Evolutionary conservation across 2,113 vertebrate species (phyloP).

Genomic region (Aphelocoma coerulescens): DNA sequence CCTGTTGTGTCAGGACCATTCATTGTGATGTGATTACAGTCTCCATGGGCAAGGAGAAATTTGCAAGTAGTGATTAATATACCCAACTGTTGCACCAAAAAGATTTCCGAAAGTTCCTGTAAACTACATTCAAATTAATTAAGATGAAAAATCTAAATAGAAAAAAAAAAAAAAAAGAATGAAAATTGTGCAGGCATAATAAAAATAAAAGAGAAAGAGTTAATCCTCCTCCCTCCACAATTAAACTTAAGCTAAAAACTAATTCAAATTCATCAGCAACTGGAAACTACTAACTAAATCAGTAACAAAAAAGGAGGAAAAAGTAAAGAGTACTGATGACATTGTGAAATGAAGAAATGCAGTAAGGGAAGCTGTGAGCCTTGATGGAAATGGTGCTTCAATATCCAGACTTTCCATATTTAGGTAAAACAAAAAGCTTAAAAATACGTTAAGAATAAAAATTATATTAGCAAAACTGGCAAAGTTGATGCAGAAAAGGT

Average conservation of each 20-base stretch:
- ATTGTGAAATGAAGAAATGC: neutral
- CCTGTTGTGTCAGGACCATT: neutral
- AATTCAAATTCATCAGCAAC: neutral
- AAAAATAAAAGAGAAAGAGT: neutral
- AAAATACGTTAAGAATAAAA: neutral
- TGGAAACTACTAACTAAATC: neutral
- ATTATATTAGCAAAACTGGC: neutral
- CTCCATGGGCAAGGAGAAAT: neutral
- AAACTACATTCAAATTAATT: neutral
- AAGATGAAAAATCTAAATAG: neutral
- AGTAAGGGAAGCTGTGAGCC: neutral
- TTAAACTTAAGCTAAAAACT: neutral
- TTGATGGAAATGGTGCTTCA: neutral
- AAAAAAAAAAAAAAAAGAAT: neutral
- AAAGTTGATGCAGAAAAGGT: neutral
- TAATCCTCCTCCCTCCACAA: neutral
- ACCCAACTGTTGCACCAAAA: neutral
- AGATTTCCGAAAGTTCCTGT: neutral
- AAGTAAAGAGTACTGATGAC: neutral
- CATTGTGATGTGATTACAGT: neutral
- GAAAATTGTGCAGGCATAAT: neutral
- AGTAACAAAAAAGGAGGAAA: neutral
- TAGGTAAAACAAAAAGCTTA: neutral
- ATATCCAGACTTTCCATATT: neutral
- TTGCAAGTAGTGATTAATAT: neutral